Evolutionary conservation across 2,113 vertebrate genomes (phyloP).

Genomic region (Oncorhynchus tshawytscha): DNA sequence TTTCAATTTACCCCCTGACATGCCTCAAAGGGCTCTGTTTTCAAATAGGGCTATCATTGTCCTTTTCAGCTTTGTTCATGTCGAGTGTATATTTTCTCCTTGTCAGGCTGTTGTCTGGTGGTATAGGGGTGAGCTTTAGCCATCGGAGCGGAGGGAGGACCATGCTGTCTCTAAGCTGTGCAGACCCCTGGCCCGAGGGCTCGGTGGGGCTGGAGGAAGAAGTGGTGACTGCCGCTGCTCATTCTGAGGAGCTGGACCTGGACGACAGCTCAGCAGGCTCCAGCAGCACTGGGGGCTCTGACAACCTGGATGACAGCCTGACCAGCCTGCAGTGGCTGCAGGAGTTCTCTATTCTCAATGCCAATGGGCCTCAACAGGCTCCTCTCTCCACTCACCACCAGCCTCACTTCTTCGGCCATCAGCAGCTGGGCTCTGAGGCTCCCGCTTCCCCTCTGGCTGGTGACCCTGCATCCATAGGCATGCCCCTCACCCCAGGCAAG

Average conservation of each 20-base stretch:
- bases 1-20: conserved; percentile 3
- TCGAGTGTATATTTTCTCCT: conserved; percentile 30
- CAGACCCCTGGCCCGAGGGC: conserved; percentile 75
- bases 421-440: conserved; percentile 69
- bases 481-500: conserved; percentile 86
- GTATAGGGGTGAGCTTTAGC: conserved; percentile 24
- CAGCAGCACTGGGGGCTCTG: conserved; percentile 39
- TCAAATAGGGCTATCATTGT: conserved; percentile 27
- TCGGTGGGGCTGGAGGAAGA: conserved; percentile 68
- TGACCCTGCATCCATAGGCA: conserved; percentile 84
- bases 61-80: conserved; percentile 16
- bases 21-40: conserved; percentile 23
- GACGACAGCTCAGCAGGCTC: background rate
- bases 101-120: conserved; percentile 49
- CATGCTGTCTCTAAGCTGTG: conserved; percentile 67
- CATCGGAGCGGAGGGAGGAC: conserved; percentile 42
- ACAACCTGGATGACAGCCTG: conserved; percentile 87
- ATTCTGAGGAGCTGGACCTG: conserved; percentile 69
- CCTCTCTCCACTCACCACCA: conserved; percentile 60
- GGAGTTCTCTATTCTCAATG: conserved; percentile 86
- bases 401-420: conserved; percentile 70
- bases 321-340: conserved; percentile 95
- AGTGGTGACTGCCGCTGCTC: conserved; percentile 66
- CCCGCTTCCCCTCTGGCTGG: conserved; percentile 86
- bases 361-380: conserved; percentile 66